These are phyloP conservation scores for Dipus sagitta DNA, from an alignment of 2,797 vertebrate genomes.

Conservation along the genomic window DNA sequence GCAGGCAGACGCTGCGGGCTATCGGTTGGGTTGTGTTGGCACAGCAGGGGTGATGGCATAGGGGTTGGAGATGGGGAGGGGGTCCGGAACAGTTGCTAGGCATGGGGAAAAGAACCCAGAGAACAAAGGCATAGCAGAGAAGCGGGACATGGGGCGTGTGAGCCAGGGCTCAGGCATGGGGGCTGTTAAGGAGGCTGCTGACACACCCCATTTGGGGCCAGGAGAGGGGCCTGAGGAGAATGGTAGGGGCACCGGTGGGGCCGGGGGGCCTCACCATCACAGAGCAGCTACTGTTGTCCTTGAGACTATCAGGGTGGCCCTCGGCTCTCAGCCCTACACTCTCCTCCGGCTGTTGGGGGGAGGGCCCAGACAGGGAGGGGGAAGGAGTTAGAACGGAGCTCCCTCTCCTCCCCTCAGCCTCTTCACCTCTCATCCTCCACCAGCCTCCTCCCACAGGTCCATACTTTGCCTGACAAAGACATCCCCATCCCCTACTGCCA, in stretches of 20 bases:
- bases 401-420: not conserved
- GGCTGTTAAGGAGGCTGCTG: not conserved
- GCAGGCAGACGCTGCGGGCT: not conserved
- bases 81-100: not conserved
- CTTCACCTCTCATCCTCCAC: not conserved
- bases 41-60: not conserved
- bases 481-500: not conserved
- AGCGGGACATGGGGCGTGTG: not conserved
- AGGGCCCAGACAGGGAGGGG: conserved; percentile 48
- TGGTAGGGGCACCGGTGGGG: conserved; percentile 74
- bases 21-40: not conserved
- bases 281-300: conserved; percentile 90
- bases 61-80: not conserved
- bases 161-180: not conserved
- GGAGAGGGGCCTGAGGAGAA: conserved; percentile 62
- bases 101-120: not conserved
- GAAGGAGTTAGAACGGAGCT: conserved; percentile 65
- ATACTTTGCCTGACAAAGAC: not conserved
- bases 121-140: not conserved
- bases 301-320: conserved; percentile 87
- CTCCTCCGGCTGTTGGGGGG: conserved; percentile 75
- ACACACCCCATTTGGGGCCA: conserved; percentile 34
- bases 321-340: conserved; percentile 81
- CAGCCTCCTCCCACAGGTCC: not conserved
- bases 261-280: conserved; percentile 88